These are phyloP conservation scores for Speoplatyrhinus poulsoni DNA, from an alignment of 2,113 vertebrate genomes.

Conservation along the genomic window DNA sequence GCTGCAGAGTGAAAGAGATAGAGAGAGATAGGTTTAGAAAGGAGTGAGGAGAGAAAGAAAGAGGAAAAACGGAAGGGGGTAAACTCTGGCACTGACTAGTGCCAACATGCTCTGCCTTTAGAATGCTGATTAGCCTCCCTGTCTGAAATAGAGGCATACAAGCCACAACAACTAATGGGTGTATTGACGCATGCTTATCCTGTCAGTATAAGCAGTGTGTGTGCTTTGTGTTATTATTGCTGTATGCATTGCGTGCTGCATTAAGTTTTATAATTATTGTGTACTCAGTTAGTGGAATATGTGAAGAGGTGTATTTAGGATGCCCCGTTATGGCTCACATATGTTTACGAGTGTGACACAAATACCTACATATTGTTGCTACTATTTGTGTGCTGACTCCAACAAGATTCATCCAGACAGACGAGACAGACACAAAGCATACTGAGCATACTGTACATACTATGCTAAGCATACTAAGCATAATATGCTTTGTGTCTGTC, in stretches of 20 bases:
- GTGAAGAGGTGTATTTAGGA: neutral
- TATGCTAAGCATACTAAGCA: too few relatives aligned
- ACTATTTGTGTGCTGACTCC: too few relatives aligned
- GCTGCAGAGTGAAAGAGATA: neutral
- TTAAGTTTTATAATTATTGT: neutral
- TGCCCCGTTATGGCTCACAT: neutral
- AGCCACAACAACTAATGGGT: conserved; percentile 43
- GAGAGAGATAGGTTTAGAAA: neutral
- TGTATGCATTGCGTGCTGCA: too few relatives aligned
- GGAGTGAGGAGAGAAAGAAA: conserved; percentile 15
- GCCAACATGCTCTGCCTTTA: conserved; percentile 43
- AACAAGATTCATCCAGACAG: too few relatives aligned
- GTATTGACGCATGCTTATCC: neutral
- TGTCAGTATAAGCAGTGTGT: neutral
- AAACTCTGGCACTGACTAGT: conserved; percentile 57
- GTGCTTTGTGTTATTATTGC: neutral
- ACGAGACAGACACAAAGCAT: too few relatives aligned
- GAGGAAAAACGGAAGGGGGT: conserved; percentile 18
- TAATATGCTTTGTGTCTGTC: neutral
- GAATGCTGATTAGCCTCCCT: conserved; percentile 66
- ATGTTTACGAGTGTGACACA: too few relatives aligned
- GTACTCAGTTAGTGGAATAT: neutral
- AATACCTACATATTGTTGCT: neutral
- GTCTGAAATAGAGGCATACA: conserved; percentile 35
- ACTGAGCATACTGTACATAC: too few relatives aligned